Evolutionary conservation across 1,140 invertebrate genomes (phyloP), one percentile per base, ranked within the genome.

Genomic region (Leguminivora glycinivorella): DNA sequence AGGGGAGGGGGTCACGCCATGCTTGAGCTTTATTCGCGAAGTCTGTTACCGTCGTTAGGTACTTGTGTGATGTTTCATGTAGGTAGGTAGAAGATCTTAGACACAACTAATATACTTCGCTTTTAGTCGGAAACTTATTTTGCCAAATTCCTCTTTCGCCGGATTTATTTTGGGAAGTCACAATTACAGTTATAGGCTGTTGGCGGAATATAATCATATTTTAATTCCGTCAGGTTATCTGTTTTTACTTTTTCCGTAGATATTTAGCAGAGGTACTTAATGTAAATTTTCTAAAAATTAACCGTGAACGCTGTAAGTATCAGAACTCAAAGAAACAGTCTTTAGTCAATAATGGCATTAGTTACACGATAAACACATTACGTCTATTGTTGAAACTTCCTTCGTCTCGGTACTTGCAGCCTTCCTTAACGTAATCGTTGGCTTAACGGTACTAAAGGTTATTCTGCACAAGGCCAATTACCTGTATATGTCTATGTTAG

Each of bases 331-430:
- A 19, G 47, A 52, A 52, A 52, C 7, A 10, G 9, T 26, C 26
- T 58, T 58, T 26, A 58, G 25, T 58, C 56, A 29, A 17, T 10
- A 25, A 29, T 58, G 12, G 12, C 26, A 58, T 58, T 58, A 58
- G 56, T 58, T 58, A 29, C 56, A 29, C 24, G 56, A 25, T 58
- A 26, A 58, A 58, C 56, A 29, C 56, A 58, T 58, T 58, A 58
- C 10, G 3, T 12, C 56, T 22, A 58, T 58, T 58, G 56, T 58
- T 58, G 12, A 58, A 58, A 26, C 56, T 58, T 58, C 56, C 56
- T 52, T 52, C 47, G 47, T 52, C 10, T 52, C 47, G 47, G 56
- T 56, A 56, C 19, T 24, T 56, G 52, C 19, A 26, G 56, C 25
- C 56, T 52, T 52, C 47, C 47, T 52, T 22, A 52, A 58, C 25